Percentiles rank a stretch among this genome's conserved stretches.
Conservation (phyloP, 2,797 vertebrate genomes). For the Sitta carolinensis region DNA sequence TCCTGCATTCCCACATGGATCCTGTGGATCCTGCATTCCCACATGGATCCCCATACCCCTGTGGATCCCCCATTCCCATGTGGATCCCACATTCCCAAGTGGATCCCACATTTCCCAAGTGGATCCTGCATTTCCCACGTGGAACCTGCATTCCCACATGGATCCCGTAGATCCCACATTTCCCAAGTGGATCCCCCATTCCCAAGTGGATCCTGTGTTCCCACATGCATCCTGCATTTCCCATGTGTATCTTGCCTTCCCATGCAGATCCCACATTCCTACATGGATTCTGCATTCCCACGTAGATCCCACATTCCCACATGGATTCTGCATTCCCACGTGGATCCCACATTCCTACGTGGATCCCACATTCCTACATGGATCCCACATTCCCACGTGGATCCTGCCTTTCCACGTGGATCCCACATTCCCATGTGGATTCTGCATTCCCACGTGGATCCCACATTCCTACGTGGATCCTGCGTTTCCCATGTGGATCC, state of each 20-base stretch:
- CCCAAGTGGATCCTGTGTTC: too few species aligned
- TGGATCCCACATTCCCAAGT: background rate
- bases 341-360: too few species aligned
- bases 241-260: too few species aligned
- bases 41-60: too few species aligned
- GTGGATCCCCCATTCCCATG: background rate
- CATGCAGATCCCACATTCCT: fast-evolving
- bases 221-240: background rate
- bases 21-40: too few species aligned
- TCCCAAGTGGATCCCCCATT: background rate
- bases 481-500: background rate
- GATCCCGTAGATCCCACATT: background rate
- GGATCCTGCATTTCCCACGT: background rate
- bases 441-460: background rate
- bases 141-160: fast-evolving
- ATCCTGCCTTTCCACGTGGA: background rate
- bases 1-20: background rate
- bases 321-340: background rate
- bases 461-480: too few species aligned
- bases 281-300: background rate
- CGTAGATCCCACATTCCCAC: too few species aligned
- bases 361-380: background rate
- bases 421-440: background rate
- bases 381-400: background rate
- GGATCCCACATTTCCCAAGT: background rate